phyloP scores from a whole-genome alignment of 1,140 invertebrate species.

The Pararge aegeria region DNA sequence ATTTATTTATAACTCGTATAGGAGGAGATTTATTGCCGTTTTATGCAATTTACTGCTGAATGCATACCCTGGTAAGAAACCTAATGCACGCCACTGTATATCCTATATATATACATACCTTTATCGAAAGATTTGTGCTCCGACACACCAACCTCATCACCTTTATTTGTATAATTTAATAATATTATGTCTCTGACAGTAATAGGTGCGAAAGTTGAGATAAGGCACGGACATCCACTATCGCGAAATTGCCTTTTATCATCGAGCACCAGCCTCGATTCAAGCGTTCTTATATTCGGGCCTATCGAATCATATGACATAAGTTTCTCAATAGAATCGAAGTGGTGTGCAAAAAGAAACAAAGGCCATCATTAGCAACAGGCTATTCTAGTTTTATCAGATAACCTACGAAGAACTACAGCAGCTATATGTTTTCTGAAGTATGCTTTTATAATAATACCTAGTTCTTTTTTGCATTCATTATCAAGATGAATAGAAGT shows the following conservation, averaged over 20 bases:
- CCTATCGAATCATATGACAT: slow-evolving; percentile 11
- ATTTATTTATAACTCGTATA: too few relatives aligned
- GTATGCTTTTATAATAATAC: not conserved
- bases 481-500: too few relatives aligned
- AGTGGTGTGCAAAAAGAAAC: slow-evolving; percentile 13
- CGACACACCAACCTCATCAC: too few relatives aligned
- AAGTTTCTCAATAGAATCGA: slow-evolving; percentile 15
- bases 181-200: slow-evolving; percentile 30
- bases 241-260: slow-evolving; percentile 47
- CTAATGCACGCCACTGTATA: too few relatives aligned
- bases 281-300: slow-evolving; percentile 26
- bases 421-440: not conserved
- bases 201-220: slow-evolving; percentile 32
- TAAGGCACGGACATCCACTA: slow-evolving; percentile 52
- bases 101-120: too few relatives aligned
- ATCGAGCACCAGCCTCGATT: slow-evolving; percentile 27
- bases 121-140: too few relatives aligned
- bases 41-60: too few relatives aligned
- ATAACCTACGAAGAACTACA: not conserved
- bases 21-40: too few relatives aligned
- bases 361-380: slow-evolving; percentile 15
- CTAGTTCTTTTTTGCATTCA: too few relatives aligned
- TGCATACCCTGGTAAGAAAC: too few relatives aligned
- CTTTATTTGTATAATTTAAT: too few relatives aligned
- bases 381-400: not conserved